phyloP scores from a whole-genome alignment of 92 coral and sea anemone species.

The Palythoa caribaeorum region DNA sequence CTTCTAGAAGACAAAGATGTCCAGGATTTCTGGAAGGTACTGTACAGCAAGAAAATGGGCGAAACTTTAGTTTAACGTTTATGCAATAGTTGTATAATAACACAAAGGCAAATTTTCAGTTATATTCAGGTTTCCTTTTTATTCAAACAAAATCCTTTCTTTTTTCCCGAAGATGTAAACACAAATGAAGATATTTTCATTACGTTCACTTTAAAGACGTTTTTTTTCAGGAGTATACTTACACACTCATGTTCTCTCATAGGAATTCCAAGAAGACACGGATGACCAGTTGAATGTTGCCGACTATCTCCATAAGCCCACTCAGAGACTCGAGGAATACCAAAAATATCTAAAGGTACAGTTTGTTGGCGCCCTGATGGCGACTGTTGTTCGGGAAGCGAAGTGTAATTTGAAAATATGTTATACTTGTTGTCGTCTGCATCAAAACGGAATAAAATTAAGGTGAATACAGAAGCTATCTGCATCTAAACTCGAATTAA shows the following conservation, averaged over 20 bases:
- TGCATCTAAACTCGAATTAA: background rate
- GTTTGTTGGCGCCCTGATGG: background rate
- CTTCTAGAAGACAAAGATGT: slow-evolving; percentile 71
- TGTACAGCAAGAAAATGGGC: background rate
- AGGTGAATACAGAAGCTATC: background rate
- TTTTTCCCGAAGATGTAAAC: no score
- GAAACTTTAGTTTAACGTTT: background rate
- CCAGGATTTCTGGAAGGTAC: slow-evolving; percentile 90
- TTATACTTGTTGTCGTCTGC: background rate
- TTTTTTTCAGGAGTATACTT: background rate
- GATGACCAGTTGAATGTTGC: slow-evolving; percentile 71
- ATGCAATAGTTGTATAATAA: background rate
- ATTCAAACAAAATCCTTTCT: no score
- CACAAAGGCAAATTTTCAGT: background rate
- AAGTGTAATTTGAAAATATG: background rate
- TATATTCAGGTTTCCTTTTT: no score
- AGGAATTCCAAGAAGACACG: slow-evolving; percentile 99
- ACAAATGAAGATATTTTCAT: no score
- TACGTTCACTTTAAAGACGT: no score
- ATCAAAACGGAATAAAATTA: background rate
- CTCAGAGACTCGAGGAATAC: slow-evolving; percentile 86
- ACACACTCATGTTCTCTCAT: background rate
- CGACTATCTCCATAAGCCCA: slow-evolving; percentile 87
- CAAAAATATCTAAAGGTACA: slow-evolving; percentile 79
- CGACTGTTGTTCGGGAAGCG: background rate